phyloP scores from a whole-genome alignment of 2,888 invertebrate genomes.

The Acanthoscelides obtectus region DNA sequence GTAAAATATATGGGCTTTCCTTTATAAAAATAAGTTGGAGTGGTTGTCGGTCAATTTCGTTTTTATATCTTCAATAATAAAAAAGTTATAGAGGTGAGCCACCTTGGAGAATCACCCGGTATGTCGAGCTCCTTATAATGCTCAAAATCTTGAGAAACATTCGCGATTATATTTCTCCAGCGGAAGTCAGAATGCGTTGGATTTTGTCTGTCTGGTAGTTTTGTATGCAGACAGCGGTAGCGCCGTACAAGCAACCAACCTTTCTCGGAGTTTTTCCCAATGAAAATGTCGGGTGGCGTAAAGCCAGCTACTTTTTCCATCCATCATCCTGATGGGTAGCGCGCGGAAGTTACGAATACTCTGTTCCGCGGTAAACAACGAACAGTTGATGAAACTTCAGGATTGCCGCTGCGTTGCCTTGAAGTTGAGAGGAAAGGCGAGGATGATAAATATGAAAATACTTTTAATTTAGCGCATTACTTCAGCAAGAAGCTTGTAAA shows the following conservation, averaged over 20 bases:
- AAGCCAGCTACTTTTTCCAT: background rate
- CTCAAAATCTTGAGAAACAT: background rate
- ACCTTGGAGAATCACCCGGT: too few relatives aligned
- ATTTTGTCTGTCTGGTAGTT: background rate
- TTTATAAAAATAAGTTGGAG: too few relatives aligned
- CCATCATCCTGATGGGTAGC: background rate
- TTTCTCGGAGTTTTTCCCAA: background rate
- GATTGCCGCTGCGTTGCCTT: background rate
- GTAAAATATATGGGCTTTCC: too few relatives aligned
- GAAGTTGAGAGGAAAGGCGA: background rate
- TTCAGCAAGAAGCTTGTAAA: background rate
- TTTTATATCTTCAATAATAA: too few relatives aligned
- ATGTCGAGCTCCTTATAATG: background rate
- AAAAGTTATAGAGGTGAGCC: too few relatives aligned
- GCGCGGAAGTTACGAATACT: background rate
- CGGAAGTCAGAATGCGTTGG: background rate
- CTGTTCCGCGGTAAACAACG: background rate
- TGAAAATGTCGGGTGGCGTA: background rate
- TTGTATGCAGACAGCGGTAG: background rate
- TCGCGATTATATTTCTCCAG: background rate
- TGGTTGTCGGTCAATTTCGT: too few relatives aligned
- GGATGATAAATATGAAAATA: background rate
- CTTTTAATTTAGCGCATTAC: background rate
- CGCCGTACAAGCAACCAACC: background rate
- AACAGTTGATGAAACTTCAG: background rate